These are phyloP conservation scores for Geophilus truncorum DNA, from an alignment of 2,888 invertebrate species.

Conservation along the genomic window DNA sequence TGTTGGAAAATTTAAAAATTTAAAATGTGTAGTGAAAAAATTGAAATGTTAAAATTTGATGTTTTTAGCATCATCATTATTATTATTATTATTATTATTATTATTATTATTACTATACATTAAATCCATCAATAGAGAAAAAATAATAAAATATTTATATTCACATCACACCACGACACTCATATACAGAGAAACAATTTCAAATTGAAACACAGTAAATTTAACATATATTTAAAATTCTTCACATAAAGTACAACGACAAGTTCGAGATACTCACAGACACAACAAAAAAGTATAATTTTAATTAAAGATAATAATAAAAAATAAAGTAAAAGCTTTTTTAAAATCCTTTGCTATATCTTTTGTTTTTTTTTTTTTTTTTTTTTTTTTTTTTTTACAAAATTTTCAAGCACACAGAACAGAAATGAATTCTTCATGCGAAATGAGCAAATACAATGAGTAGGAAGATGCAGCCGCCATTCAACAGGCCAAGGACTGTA, in stretches of 20 bases:
- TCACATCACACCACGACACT: background rate
- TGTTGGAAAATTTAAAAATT: too few species aligned
- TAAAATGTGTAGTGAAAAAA: too few species aligned
- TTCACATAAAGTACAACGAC: background rate
- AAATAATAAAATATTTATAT: background rate
- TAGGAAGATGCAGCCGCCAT: conserved; percentile 12
- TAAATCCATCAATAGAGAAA: background rate
- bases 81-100: too few species aligned
- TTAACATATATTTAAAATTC: background rate
- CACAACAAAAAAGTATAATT: background rate
- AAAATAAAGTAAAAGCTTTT: too few species aligned
- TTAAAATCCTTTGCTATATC: too few species aligned
- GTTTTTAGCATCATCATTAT: too few species aligned
- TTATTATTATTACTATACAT: background rate
- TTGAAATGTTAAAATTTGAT: too few species aligned
- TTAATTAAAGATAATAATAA: too few species aligned
- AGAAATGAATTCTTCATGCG: background rate
- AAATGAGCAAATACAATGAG: conserved; percentile 20
- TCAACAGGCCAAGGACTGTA: background rate
- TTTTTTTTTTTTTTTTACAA: background rate
- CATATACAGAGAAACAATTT: background rate
- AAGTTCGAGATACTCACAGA: background rate
- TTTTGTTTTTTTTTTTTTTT: background rate
- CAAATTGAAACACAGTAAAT: background rate
- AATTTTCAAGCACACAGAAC: background rate